Evolutionary conservation across 2,888 invertebrate species (phyloP), one percentile per base, ranked within the genome.

Genomic region (Polia nebulosa): DNA sequence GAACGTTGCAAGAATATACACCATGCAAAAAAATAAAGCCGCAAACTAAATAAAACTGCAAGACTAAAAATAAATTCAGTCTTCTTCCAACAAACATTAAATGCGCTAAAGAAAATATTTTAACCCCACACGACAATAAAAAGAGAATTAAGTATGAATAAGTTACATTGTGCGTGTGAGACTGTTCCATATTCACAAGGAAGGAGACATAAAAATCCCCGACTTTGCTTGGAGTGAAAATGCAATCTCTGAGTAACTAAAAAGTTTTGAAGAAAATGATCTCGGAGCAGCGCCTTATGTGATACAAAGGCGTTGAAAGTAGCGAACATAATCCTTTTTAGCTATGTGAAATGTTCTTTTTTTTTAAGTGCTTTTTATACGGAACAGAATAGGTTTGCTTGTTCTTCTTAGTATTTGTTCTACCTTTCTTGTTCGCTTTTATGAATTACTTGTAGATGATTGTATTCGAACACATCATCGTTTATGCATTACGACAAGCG

Each of bases 181-280:
- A 73, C 77, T 80, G 75, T 82, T 85, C 76, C 79, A 82, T 85
- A 88, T 83, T 82, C 72, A 70, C 25, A 62, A 67, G 76, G 53
- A 79, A 76, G 70, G 72, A 81, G 78, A 87, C 83, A 84, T 83
- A 85, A 85, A 87, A 89, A 84, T 87, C 83, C 81, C 61, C 68
- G 75, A 83, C 87, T 88, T 86, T 84, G 85, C 81, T 81, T 78
- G 79, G 85, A 87, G 83, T 84, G 88, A 87, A 87, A 91, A 90
- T 90, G 90, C 90, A 90, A 91, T 90, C 87, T 87, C 83, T 82
- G 72, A 82, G 90, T 88, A 90, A 90, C 91, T 91, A 89, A 90
- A 90, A 90, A 89, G 83, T 90, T 90, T 88, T 85, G 82, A 85
- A 90, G 89, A 85, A 89, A 90, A 88, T 87, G 88, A 89, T 91